Conservation (phyloP, 2,113 vertebrate species). For the Chionis minor region DNA sequence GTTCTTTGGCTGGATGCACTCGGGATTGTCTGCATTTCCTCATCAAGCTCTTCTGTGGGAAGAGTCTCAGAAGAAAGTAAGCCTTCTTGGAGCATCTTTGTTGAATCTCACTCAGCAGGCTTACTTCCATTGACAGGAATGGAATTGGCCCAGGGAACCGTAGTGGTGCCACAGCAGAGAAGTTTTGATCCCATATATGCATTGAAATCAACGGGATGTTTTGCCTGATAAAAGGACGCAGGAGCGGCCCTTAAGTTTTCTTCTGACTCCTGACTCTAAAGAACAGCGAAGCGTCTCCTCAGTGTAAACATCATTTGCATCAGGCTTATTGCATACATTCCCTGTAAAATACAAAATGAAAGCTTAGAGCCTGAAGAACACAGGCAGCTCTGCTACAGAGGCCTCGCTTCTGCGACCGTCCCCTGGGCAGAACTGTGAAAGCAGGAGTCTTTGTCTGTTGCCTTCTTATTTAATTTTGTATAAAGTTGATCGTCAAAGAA, state of each 20-base stretch:
- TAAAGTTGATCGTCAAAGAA: not conserved
- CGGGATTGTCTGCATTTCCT: not conserved
- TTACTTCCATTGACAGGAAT: not conserved
- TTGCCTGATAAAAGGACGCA: not conserved
- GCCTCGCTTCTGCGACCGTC: not conserved
- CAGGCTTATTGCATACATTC: not conserved
- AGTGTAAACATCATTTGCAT: not conserved
- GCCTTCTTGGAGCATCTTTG: not conserved
- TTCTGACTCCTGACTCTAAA: not conserved
- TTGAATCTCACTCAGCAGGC: not conserved
- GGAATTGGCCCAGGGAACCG: not conserved
- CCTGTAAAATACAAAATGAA: not conserved
- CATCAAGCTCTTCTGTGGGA: not conserved
- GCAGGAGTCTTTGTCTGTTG: not conserved
- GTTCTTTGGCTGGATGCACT: not conserved
- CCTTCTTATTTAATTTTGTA: conserved; percentile 2
- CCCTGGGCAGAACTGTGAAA: not conserved
- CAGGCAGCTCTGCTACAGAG: not conserved
- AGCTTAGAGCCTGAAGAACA: not conserved
- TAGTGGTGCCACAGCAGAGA: not conserved
- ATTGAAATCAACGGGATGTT: not conserved
- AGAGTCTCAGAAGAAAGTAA: not conserved
- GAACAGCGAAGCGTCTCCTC: not conserved
- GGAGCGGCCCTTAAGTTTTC: not conserved
- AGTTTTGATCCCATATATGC: not conserved